Conservation (phyloP, 2,888 invertebrate genomes). For the Hybos culiciformis region DNA sequence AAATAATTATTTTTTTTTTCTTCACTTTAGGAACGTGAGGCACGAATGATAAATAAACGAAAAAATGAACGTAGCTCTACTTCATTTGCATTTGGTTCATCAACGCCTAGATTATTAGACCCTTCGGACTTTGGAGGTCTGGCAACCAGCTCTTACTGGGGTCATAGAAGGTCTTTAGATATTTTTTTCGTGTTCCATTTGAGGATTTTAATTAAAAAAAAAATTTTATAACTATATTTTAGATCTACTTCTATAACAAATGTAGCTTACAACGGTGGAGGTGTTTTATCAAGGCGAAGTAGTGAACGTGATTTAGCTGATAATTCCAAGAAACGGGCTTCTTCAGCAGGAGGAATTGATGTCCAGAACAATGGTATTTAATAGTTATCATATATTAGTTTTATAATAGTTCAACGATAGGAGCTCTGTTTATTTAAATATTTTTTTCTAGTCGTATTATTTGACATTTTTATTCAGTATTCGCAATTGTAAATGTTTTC, state of each 20-base stretch:
- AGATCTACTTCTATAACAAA: constrained; percentile 83
- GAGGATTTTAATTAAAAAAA: background rate
- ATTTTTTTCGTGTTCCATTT: background rate
- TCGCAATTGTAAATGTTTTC: too few species aligned
- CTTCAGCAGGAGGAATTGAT: constrained; percentile 58
- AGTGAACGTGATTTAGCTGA: constrained; percentile 67
- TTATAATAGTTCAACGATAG: too few species aligned
- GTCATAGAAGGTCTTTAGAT: constrained; percentile 52
- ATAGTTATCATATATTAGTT: too few species aligned
- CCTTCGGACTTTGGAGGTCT: constrained; percentile 56
- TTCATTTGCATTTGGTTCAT: constrained; percentile 84
- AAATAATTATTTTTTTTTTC: constrained; percentile 9
- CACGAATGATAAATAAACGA: constrained; percentile 64
- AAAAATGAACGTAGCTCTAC: constrained; percentile 59
- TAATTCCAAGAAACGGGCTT: constrained; percentile 58
- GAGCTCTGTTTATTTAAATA: too few species aligned
- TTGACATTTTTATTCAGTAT: too few species aligned
- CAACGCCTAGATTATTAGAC: constrained; percentile 75
- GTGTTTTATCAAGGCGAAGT: constrained; percentile 67
- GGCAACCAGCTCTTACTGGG: constrained; percentile 52
- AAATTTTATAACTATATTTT: constrained; percentile 12
- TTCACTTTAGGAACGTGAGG: constrained; percentile 50
- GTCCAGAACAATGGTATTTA: constrained; percentile 47
- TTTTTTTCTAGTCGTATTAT: too few species aligned
- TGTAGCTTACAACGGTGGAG: constrained; percentile 66